Percentiles rank a stretch among this genome's conserved stretches.
These are phyloP conservation scores for Nemoura dubitans DNA, from an alignment of 2,888 invertebrate genomes.

Conservation along the genomic window DNA sequence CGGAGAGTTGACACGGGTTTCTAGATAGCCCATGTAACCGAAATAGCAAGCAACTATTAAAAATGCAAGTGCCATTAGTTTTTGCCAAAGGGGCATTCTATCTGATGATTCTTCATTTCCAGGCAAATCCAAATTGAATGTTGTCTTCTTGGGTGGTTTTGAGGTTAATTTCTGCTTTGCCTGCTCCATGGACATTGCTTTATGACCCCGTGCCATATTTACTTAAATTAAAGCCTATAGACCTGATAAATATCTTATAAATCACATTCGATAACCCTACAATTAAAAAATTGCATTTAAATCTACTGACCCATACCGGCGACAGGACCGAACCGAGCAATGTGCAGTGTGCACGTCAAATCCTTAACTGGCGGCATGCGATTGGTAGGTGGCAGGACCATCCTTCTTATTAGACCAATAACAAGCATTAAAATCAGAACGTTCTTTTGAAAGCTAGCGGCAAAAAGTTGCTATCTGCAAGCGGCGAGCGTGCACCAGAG, in stretches of 20 bases:
- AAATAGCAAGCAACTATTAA: conserved; percentile 77
- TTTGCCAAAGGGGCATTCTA: conserved; percentile 42
- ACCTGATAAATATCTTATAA: neutral
- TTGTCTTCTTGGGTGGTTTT: conserved; percentile 44
- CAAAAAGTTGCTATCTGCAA: no score
- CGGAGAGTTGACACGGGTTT: conserved; percentile 89
- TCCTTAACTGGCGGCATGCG: neutral
- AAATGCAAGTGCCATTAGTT: conserved; percentile 42
- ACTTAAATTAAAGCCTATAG: neutral
- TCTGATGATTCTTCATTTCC: neutral
- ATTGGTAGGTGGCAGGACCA: neutral
- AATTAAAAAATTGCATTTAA: neutral
- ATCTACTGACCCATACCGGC: neutral
- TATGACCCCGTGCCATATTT: conserved; percentile 46
- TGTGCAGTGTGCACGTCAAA: no score
- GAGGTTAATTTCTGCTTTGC: neutral
- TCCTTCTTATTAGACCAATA: no score
- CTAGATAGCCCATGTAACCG: conserved; percentile 83
- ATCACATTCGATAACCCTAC: neutral
- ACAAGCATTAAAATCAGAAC: no score
- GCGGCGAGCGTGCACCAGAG: no score
- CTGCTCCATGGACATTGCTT: conserved; percentile 43
- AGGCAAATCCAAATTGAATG: conserved; percentile 27
- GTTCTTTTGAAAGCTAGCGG: no score
- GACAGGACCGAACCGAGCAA: neutral